Percentiles rank a stretch among this genome's conserved stretches.
phyloP scores from a whole-genome alignment of 2,888 invertebrate species.

The Dinocampus coccinellae region DNA sequence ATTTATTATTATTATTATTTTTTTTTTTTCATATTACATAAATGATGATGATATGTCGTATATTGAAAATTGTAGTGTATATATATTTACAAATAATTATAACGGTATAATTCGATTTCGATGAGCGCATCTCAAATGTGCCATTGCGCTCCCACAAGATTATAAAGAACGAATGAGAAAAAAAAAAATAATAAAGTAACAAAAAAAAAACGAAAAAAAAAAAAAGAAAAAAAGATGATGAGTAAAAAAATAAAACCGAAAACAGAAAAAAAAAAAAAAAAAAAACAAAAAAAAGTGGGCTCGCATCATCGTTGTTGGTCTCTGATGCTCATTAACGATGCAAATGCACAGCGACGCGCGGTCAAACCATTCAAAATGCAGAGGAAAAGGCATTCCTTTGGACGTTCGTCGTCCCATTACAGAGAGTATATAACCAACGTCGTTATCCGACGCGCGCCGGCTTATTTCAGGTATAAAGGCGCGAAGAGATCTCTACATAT shows the following conservation, averaged over 20 bases:
- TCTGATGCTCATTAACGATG: conserved; percentile 46
- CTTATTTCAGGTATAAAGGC: conserved; percentile 31
- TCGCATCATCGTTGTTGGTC: conserved; percentile 37
- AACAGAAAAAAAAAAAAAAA: neutral
- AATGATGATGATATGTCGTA: neutral
- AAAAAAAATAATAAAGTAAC: no score
- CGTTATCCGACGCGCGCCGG: conserved; percentile 48
- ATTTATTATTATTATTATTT: no score
- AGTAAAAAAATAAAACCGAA: neutral
- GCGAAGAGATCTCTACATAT: conserved; percentile 14
- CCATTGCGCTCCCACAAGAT: conserved; percentile 32
- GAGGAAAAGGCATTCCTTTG: conserved; percentile 46
- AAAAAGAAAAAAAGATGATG: neutral
- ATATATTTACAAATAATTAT: conserved; percentile 21
- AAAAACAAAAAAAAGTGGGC: neutral
- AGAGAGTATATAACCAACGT: conserved; percentile 47
- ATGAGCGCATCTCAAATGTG: conserved; percentile 39
- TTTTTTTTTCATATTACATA: neutral
- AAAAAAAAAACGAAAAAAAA: neutral
- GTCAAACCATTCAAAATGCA: conserved; percentile 48
- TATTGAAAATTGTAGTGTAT: neutral
- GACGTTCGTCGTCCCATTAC: conserved; percentile 49
- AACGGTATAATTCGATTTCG: conserved; percentile 47
- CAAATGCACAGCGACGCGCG: conserved; percentile 47
- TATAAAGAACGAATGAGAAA: no score